A percentile compares a stretch with the other conserved stretches of the same genome.
These are phyloP conservation scores for Apodemia duryi DNA, from an alignment of 2,888 invertebrate genomes.

Conservation along the genomic window DNA sequence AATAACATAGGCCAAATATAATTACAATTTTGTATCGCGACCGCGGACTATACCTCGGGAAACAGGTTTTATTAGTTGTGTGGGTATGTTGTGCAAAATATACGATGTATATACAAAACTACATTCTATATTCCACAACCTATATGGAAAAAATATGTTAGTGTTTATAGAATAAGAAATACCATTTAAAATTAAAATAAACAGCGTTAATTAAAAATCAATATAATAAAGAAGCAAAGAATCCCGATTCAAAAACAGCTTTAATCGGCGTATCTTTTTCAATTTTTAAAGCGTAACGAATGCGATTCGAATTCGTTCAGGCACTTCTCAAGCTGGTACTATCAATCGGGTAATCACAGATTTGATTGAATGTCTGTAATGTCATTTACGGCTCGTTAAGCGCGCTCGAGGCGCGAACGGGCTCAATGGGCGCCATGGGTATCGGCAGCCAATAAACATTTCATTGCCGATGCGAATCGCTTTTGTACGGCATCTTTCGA, in stretches of 20 bases:
- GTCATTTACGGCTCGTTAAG: conserved; percentile 64
- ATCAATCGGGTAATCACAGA: conserved; percentile 51
- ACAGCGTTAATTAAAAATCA: not conserved
- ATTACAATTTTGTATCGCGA: too few species aligned
- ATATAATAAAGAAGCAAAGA: conserved; percentile 11
- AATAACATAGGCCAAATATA: too few species aligned
- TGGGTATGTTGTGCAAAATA: too few species aligned
- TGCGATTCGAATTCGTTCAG: conserved; percentile 38
- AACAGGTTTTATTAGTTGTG: too few species aligned
- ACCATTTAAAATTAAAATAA: conserved; percentile 2
- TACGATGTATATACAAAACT: too few species aligned
- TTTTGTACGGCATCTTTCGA: conserved; percentile 32
- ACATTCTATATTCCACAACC: too few species aligned
- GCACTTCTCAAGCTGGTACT: conserved; percentile 38
- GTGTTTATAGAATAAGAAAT: too few species aligned
- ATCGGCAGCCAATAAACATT: conserved; percentile 52
- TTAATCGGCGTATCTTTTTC: conserved; percentile 26
- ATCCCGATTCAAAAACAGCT: not conserved
- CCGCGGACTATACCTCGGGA: too few species aligned
- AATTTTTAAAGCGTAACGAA: conserved; percentile 33
- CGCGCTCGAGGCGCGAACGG: conserved; percentile 51
- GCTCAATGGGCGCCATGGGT: conserved; percentile 32
- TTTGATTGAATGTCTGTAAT: conserved; percentile 63
- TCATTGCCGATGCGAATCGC: conserved; percentile 41
- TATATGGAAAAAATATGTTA: too few species aligned